These are phyloP conservation scores for Corapipo altera DNA, from an alignment of 2,113 vertebrate species.

Conservation along the genomic window DNA sequence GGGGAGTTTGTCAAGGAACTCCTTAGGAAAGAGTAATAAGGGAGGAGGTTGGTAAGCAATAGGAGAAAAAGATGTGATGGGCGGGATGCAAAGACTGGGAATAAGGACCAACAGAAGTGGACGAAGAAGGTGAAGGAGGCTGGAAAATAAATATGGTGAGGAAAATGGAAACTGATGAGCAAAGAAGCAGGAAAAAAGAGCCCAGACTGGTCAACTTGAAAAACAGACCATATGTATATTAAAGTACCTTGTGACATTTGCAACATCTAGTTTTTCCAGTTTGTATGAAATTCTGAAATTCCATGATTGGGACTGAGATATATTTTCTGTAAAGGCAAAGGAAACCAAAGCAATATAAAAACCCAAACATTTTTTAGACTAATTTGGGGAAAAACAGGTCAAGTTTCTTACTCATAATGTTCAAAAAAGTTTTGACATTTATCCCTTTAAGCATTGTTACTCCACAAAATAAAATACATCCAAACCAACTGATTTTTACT, in stretches of 20 bases:
- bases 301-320: neutral
- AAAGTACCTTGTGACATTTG: neutral
- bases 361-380: neutral
- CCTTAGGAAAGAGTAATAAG: neutral
- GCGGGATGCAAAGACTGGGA: neutral
- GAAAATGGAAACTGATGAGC: neutral
- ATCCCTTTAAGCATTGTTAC: neutral
- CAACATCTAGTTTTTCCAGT: neutral
- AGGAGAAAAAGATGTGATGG: neutral
- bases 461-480: neutral
- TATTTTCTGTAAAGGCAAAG: neutral
- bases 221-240: neutral
- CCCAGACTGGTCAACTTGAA: neutral
- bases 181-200: neutral
- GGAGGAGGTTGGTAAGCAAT: neutral
- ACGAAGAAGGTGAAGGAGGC: neutral
- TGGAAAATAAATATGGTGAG: neutral
- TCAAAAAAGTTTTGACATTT: neutral
- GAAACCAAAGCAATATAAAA: neutral
- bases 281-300: neutral
- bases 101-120: neutral
- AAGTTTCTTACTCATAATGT: neutral
- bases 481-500: neutral
- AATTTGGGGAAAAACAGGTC: neutral
- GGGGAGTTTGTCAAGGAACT: neutral